Percentiles rank a stretch among this genome's conserved stretches.
phyloP scores from a whole-genome alignment of 2,797 vertebrate genomes.

The Octomys mimax region DNA sequence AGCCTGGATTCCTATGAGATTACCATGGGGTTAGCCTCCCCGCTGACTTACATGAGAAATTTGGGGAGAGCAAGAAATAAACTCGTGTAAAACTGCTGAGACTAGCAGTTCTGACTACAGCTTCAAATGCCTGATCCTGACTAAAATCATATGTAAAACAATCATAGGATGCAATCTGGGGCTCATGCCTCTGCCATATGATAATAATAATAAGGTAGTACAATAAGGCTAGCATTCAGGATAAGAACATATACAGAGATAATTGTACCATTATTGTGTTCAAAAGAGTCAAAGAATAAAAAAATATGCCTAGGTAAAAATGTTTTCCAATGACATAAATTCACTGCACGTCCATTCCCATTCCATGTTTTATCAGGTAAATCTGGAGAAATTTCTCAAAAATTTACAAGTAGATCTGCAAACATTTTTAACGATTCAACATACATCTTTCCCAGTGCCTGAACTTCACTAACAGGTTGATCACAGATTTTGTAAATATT shows the following conservation, averaged over 20 bases:
- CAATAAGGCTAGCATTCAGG: background rate
- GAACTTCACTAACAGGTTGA: background rate
- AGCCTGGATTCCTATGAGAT: background rate
- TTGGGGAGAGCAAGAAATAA: background rate
- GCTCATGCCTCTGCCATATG: background rate
- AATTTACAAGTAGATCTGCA: constrained; percentile 26
- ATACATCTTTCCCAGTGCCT: background rate
- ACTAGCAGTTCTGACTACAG: background rate
- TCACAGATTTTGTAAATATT: constrained; percentile 48
- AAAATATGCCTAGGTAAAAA: constrained; percentile 3
- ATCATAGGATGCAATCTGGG: background rate
- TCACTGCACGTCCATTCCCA: background rate
- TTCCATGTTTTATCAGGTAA: background rate
- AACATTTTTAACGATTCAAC: background rate
- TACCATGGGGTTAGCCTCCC: background rate
- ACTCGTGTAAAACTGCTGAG: background rate
- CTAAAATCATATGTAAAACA: background rate
- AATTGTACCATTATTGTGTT: background rate
- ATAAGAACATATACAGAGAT: background rate
- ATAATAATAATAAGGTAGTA: background rate
- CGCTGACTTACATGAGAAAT: background rate
- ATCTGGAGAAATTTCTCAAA: constrained; percentile 8
- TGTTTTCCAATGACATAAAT: constrained; percentile 7
- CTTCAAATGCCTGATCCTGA: background rate
- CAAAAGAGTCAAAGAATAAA: background rate